Base-by-base conservation (phyloP, 2,888 invertebrate species). In the Cinara cedri region DNA sequence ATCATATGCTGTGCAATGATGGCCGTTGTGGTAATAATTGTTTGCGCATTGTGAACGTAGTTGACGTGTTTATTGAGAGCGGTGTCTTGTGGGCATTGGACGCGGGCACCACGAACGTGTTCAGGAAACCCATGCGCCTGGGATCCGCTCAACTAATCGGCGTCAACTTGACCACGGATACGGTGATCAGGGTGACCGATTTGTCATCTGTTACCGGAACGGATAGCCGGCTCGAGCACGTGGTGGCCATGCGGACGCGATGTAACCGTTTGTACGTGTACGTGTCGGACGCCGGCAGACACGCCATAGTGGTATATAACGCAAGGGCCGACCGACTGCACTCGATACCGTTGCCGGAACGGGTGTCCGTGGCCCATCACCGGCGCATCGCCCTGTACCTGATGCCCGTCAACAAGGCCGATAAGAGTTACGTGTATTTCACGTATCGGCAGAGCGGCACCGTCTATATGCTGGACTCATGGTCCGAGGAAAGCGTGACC, bases 61-160 rank as follows among this genome's bases (percentile, higher is more conserved):
- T 62, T 19, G 72, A 60, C 34, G 62, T 19, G 49, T 72, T 14
- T 49, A 14, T 49, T 0, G 72, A 72, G 19, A 6, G 10, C 14
- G 72, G 62, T 34, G 49, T 49, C 34, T 49, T 72, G 26, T 62
- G 72, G 62, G 60, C 49, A 0, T 26, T 72, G 34, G 72, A 72
- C 72, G 14, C 72, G 19, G 72, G 72, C 26, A 72, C 60, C 10
- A 9, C 19, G 19, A 62, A 62, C 49, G 49, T 16, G 46, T 6
- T 72, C 19, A 11, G 62, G 10, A n/a, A 57, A 26, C 62, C 72
- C 6, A 0, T 21, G 49, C 60, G 60, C 9, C 34, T 51, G 19
- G 62, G 62, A 1, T 62, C 72, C n/a, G n/a, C 72, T 13, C 72
- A 46, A 34, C 9, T 72, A 34, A 34, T 72, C 13, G 3, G 3